A percentile compares a stretch with the other conserved stretches of the same genome.
Evolutionary conservation across 1,140 invertebrate genomes (phyloP).

Genomic region (Drosophila sp.): DNA sequence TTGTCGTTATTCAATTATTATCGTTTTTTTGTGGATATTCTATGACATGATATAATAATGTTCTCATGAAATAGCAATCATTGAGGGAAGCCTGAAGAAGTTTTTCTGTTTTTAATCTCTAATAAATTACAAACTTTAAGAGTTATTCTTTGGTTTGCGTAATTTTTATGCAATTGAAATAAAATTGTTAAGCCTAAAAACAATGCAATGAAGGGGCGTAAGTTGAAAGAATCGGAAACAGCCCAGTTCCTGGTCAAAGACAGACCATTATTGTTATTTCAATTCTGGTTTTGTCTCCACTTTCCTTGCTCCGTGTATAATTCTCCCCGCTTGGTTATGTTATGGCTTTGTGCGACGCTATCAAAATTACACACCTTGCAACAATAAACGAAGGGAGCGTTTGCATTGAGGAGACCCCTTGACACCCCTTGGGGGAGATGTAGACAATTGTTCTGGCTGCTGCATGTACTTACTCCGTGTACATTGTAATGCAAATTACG

Average conservation of each 20-base stretch:
- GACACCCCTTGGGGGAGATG: neutral
- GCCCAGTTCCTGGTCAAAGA: constrained; percentile 17
- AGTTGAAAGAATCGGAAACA: neutral
- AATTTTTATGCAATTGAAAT: neutral
- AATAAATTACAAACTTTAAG: neutral
- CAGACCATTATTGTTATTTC: constrained; percentile 81
- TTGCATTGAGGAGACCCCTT: neutral
- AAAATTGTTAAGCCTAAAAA: neutral
- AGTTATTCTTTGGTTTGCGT: constrained; percentile 22
- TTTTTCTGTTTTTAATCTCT: too few relatives aligned
- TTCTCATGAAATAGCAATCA: too few relatives aligned
- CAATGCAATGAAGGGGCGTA: neutral
- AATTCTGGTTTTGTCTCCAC: constrained; percentile 57
- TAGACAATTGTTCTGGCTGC: constrained; percentile 24
- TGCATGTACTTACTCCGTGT: constrained; percentile 29
- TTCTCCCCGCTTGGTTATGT: constrained; percentile 27
- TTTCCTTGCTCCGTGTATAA: constrained; percentile 3
- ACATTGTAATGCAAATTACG: constrained; percentile 79
- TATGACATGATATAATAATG: too few relatives aligned
- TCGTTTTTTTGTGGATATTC: too few relatives aligned
- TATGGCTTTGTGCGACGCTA: constrained; percentile 63
- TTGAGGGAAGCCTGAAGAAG: too few relatives aligned
- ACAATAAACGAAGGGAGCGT: constrained; percentile 28
- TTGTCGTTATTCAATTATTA: neutral
- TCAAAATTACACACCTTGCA: constrained; percentile 80